A percentile compares a stretch with the other conserved stretches of the same genome.
These are phyloP conservation scores for Coregonus clupeaformis DNA, from an alignment of 2,113 vertebrate genomes.

Conservation along the genomic window DNA sequence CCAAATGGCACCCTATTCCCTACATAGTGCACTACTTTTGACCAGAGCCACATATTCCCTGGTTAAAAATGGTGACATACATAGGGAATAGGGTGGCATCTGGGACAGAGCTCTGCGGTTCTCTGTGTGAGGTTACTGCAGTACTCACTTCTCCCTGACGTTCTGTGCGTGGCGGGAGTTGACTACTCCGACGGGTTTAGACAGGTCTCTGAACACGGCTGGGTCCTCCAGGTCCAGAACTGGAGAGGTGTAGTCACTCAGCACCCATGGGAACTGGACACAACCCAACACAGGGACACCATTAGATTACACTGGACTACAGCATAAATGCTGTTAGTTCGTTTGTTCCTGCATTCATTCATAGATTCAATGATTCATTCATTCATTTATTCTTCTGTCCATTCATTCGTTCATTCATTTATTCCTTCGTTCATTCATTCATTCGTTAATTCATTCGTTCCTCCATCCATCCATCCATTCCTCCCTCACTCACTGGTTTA, in stretches of 20 bases:
- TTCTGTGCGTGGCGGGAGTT: constrained; percentile 89
- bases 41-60: background rate
- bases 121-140: background rate
- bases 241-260: constrained; percentile 88
- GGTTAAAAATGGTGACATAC: background rate
- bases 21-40: background rate
- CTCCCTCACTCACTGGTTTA: background rate
- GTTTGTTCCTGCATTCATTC: too few relatives aligned
- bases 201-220: constrained; percentile 87
- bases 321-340: too few relatives aligned
- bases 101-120: background rate
- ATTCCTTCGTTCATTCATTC: too few relatives aligned
- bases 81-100: too few relatives aligned
- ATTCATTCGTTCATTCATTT: too few relatives aligned
- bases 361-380: too few relatives aligned
- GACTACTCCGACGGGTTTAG: constrained; percentile 95
- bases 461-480: background rate
- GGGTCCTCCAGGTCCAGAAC: constrained; percentile 87
- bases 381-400: too few relatives aligned
- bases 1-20: too few relatives aligned
- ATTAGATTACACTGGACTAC: background rate
- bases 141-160: constrained; percentile 89
- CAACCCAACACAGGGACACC: background rate
- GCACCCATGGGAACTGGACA: constrained; percentile 92
- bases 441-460: too few relatives aligned